Percentiles rank a stretch among this genome's conserved stretches.
Conservation (phyloP, 2,797 vertebrate genomes). For the Sebastes oblongus region DNA sequence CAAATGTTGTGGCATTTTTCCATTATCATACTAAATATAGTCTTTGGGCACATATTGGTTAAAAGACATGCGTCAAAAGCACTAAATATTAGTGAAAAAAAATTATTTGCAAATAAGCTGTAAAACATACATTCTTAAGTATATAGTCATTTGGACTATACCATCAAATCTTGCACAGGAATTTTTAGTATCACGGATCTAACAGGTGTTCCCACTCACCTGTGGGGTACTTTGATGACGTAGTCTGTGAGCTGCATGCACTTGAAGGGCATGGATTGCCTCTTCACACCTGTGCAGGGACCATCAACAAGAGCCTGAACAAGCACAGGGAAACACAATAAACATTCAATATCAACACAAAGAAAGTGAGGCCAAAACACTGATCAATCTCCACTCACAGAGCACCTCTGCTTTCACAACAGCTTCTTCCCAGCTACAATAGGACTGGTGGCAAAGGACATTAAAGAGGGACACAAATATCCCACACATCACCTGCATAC, state of each 20-base stretch:
- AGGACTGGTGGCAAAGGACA: too few species aligned
- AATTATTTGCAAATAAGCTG: accelerated
- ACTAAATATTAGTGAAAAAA: not conserved
- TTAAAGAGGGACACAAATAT: too few species aligned
- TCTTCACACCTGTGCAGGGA: conserved; percentile 92
- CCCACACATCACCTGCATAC: too few species aligned
- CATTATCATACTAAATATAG: too few species aligned
- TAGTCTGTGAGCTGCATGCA: conserved; percentile 99
- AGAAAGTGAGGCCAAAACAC: accelerated
- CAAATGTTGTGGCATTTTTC: too few species aligned
- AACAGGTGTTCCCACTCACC: conserved; percentile 73
- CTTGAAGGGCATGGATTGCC: conserved; percentile 97
- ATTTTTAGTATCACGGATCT: not conserved
- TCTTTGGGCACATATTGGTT: not conserved
- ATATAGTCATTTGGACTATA: not conserved
- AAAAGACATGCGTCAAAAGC: not conserved
- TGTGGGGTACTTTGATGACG: conserved; percentile 95
- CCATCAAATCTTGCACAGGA: not conserved
- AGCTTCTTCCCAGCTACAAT: too few species aligned
- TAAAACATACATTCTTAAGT: not conserved
- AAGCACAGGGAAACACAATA: not conserved
- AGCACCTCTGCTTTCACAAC: too few species aligned
- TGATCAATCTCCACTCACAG: not conserved
- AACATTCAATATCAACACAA: not conserved
- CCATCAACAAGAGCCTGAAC: conserved; percentile 93